These are phyloP conservation scores for Megalopta genalis DNA, from an alignment of 1,140 invertebrate genomes.

Conservation along the genomic window DNA sequence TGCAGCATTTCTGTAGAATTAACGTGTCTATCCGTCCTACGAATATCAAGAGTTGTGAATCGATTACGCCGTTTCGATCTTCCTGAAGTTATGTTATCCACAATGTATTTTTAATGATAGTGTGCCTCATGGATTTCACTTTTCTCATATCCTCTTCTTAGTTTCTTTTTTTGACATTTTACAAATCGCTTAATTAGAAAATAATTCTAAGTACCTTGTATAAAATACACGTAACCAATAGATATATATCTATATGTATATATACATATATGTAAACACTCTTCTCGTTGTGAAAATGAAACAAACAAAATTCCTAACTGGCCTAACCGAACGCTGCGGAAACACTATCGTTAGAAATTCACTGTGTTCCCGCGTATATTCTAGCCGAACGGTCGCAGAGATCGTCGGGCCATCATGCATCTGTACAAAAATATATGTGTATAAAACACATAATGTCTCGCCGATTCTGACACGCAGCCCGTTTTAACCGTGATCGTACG, in stretches of 20 bases:
- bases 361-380: constrained; percentile 30
- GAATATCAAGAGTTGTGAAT: neutral
- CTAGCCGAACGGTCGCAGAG: constrained; percentile 28
- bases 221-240: constrained; percentile 34
- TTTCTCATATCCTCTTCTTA: neutral
- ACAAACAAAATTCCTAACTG: constrained; percentile 22
- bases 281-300: constrained; percentile 21
- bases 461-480: constrained; percentile 70
- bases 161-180: neutral
- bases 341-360: constrained; percentile 53
- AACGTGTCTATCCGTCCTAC: neutral
- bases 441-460: constrained; percentile 55
- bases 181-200: constrained; percentile 5
- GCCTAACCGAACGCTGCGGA: neutral
- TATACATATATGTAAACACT: neutral
- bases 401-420: constrained; percentile 53
- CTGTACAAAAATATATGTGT: constrained; percentile 74
- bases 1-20: constrained; percentile 1
- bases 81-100: constrained; percentile 2
- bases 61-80: constrained; percentile 19
- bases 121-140: constrained; percentile 10
- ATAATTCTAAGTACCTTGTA: constrained; percentile 41
- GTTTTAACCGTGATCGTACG: constrained; percentile 70
- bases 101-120: constrained; percentile 55
- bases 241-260: neutral